Base-by-base conservation (phyloP, 2,113 vertebrate genomes). In the Glareola pratincola region DNA sequence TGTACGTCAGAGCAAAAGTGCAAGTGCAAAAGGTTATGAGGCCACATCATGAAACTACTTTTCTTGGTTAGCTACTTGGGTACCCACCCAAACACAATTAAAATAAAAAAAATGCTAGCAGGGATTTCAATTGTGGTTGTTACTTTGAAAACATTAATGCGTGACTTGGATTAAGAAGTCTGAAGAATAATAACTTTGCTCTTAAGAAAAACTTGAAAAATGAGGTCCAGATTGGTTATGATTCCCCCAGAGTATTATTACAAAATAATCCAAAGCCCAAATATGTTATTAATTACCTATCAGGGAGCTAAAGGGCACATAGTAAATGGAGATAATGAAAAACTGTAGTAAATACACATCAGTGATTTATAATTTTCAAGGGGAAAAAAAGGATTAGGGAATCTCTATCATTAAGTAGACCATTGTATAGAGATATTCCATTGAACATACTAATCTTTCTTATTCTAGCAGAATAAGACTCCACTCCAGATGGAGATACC, bases 171-270 rank as follows among this genome's bases (percentile, higher is more conserved):
- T 91, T 94, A 60, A 95, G 69, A 96, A 95, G 50, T 45, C 78
- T 84, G 62, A 91, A 94, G 75, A 95, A 39, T 75, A 92, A 60
- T 56, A 91, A 68, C 56, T 91, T 87, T 66, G 79, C 57, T 91
- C 30, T 85, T 91, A 56, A 82, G 37, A 91, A 73, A 89, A 95
- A 69, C 60, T 60, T 95, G 80, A 96, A 95, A 94, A 96, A 94
- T 94, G 53, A 94, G 66, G 47, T 94, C 88, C 27, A 11, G 74
- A 63, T 75, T 87, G 47, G 62, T 74, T 88, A 62, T 72, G 63
- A 88, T 85, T 77, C 69, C 64, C 37, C 63, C 85, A 63, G 74
- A 86, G 34, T 75, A 63, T 91, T 64, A 48, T 67, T 62, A 87
- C 60, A 96, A 89, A 95, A 85, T 59, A 94, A 83, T 3, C 16